Evolutionary conservation across 1,140 invertebrate genomes (phyloP), one percentile per base, ranked within the genome.

Genomic region (Sinella curviseta): DNA sequence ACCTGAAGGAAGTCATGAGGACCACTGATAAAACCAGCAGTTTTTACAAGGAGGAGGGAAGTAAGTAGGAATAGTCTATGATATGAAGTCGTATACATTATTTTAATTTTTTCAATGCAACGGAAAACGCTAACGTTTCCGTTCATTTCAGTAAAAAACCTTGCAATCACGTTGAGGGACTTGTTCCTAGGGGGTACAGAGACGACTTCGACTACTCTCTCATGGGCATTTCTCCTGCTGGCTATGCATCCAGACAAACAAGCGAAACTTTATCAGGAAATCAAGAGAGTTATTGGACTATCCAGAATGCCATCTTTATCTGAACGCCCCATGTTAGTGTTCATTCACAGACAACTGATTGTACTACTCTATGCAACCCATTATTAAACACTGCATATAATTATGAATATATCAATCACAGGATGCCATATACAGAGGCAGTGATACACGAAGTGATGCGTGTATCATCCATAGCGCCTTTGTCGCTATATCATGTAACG

Each of bases 1-100:
- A 91, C 85, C 86, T 94, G 17, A 86, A 89, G 78, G 90, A 92
- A 85, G 89, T 90, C 77, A 83, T 88, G 75, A 84, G 86, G 14
- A 77, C 78, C 1, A 76, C 34, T 14, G 78, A 82, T 36, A 24
- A 33, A 70, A 35, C 65, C 0, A 79, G 78, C 0, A 36, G 48
- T 8, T 82, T 82, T 36, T 70, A 82, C 36, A 20, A 31, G 12
- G 36, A 76, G 34, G 30, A 1, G 4, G 80, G 80, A 74, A 33
- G 80, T 79, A 78, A 78, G 80, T 48, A 48, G 20, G 8, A 48
- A 48, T 48, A 48, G 20, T 12, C 20, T 48, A 48, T 8, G 8
- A 48, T 48, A 12, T 48, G 8, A 48, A 48, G 8, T 48, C n/a
- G n/a, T n/a, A n/a, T n/a, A n/a, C n/a, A n/a, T n/a, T n/a, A n/a